These are phyloP conservation scores for Rhizomys pruinosus DNA, from an alignment of 2,113 vertebrate species.

Conservation along the genomic window DNA sequence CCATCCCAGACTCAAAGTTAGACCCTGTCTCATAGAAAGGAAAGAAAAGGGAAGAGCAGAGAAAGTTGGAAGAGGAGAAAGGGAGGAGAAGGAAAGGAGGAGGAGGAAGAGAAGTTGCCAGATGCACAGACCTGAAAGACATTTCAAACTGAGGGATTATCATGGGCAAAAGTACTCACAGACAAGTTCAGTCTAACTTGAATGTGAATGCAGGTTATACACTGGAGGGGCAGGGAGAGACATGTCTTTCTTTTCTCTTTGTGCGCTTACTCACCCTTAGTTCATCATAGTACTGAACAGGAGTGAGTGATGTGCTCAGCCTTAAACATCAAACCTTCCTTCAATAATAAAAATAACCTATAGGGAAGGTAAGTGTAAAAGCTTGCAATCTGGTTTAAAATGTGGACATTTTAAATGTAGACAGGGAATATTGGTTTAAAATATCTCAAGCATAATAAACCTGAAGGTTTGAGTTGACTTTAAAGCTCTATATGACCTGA, in stretches of 20 bases:
- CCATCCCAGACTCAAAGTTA: background rate
- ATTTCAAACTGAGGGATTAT: background rate
- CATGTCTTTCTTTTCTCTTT: background rate
- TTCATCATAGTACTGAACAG: background rate
- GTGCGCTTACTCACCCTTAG: background rate
- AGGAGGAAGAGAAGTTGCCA: background rate
- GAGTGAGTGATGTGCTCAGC: background rate
- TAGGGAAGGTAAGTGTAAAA: background rate
- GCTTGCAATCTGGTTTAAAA: background rate
- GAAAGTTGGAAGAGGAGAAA: background rate
- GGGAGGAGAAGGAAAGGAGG: background rate
- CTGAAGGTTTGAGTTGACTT: background rate
- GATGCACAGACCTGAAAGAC: background rate
- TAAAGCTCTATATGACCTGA: too few species aligned
- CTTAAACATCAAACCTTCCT: background rate
- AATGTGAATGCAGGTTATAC: too few species aligned
- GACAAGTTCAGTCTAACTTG: background rate
- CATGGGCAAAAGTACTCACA: background rate
- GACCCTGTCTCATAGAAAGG: background rate
- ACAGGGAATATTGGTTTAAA: background rate
- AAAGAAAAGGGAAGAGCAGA: background rate
- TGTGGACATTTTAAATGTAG: background rate
- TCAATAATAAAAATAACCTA: constrained; percentile 47
- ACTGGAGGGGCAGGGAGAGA: background rate
- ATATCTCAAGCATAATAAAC: background rate